Evolutionary conservation across 53 echinoderm and acorn worm species (phyloP).

Genomic region (Echinarachnius parma): DNA sequence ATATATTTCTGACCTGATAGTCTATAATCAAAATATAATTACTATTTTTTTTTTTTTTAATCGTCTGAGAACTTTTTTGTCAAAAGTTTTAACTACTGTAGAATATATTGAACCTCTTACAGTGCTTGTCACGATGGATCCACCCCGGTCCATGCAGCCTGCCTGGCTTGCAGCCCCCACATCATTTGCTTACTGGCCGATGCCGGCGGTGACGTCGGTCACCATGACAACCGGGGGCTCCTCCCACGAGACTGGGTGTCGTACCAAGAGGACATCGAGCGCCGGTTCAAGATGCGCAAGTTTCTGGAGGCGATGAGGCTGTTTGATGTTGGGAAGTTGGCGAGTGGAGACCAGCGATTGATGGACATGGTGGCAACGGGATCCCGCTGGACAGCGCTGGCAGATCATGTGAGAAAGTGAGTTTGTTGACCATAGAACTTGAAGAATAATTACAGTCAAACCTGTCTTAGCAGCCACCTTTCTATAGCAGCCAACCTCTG

Average conservation of each 20-base stretch:
- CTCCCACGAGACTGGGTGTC: constrained; percentile 39
- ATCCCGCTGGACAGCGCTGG: constrained; percentile 11
- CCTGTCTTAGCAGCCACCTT: too few relatives aligned
- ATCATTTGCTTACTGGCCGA: constrained; percentile 32
- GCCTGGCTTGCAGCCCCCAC: constrained; percentile 35
- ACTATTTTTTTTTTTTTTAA: too few relatives aligned
- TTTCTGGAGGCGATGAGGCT: constrained; percentile 36
- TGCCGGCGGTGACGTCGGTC: constrained; percentile 37
- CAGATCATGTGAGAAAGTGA: constrained; percentile 4
- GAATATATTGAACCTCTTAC: too few relatives aligned
- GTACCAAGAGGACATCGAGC: constrained; percentile 33
- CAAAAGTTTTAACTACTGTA: too few relatives aligned
- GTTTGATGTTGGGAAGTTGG: constrained; percentile 8
- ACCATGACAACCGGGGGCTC: constrained; percentile 48
- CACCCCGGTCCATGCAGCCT: constrained; percentile 39
- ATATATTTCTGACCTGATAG: too few relatives aligned
- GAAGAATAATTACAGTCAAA: too few relatives aligned
- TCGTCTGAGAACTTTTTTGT: too few relatives aligned
- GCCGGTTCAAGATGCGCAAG: constrained; percentile 42
- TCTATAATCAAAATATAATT: too few relatives aligned
- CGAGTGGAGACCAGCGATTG: constrained; percentile 17
- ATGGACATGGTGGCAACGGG: neutral
- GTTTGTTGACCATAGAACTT: too few relatives aligned
- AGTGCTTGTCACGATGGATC: constrained; percentile 33
- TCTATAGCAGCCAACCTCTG: too few relatives aligned